Percentiles rank a stretch among this genome's conserved stretches.
Evolutionary conservation across 2,888 invertebrate genomes (phyloP).

Genomic region (Watsonalla cultraria): DNA sequence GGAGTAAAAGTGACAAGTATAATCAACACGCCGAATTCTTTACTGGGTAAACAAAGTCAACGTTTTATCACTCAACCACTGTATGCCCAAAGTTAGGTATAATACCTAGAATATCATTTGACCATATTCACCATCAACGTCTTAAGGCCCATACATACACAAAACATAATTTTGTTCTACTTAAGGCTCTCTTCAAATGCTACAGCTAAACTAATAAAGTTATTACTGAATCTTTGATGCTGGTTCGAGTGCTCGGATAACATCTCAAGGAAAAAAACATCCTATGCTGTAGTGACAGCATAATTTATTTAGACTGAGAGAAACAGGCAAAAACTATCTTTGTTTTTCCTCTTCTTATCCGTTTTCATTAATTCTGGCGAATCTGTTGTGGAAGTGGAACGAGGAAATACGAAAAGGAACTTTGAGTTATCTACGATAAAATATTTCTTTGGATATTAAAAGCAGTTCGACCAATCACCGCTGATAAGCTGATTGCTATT

Average conservation of each 20-base stretch:
- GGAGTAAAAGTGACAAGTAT: too few species aligned
- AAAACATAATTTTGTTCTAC: too few species aligned
- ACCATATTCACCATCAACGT: neutral
- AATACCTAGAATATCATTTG: neutral
- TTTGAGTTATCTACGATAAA: neutral
- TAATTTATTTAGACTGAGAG: neutral
- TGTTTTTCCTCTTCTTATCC: conserved; percentile 1
- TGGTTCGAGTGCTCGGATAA: neutral
- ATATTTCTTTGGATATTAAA: neutral
- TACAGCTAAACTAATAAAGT: neutral
- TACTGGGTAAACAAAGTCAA: neutral
- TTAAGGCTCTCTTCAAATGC: too few species aligned
- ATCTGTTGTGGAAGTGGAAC: neutral
- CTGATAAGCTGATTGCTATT: neutral
- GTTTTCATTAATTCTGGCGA: neutral
- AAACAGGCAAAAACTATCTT: neutral
- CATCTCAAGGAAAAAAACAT: neutral
- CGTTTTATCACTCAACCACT: too few species aligned
- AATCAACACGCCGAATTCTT: neutral
- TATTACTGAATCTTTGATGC: neutral
- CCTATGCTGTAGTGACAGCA: neutral
- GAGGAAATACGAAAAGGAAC: neutral
- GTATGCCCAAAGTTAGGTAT: too few species aligned
- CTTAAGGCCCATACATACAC: neutral
- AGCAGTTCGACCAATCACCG: neutral